Percentiles rank a stretch among this genome's conserved stretches.
phyloP scores from a whole-genome alignment of 2,888 invertebrate genomes.

The Brachylomia viminalis region DNA sequence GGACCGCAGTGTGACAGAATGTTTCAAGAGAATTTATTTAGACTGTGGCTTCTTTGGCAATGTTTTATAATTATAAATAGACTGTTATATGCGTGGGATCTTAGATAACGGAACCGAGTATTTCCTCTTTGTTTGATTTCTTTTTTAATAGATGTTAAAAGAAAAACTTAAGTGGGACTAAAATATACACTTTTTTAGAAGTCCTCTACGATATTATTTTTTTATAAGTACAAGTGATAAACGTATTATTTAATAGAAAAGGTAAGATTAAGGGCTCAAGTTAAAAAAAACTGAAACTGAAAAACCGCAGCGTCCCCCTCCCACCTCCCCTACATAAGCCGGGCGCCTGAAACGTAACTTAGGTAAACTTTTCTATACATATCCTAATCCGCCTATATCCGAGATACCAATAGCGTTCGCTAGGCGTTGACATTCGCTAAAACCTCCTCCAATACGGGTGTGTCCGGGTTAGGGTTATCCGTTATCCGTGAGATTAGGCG shows the following conservation, averaged over 20 bases:
- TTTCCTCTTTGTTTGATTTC: constrained; percentile 18
- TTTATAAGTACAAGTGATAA: no score
- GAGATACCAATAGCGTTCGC: constrained; percentile 86
- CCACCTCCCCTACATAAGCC: constrained; percentile 50
- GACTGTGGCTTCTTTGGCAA: constrained; percentile 47
- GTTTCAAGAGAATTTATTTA: constrained; percentile 36
- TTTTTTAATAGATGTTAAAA: constrained; percentile 22
- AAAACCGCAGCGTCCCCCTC: constrained; percentile 32
- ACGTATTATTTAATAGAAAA: background rate
- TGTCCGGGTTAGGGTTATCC: constrained; percentile 87
- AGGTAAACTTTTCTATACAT: constrained; percentile 73
- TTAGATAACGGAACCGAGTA: constrained; percentile 8
- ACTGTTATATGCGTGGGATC: constrained; percentile 39
- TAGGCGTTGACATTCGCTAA: constrained; percentile 85
- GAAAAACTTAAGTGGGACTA: background rate
- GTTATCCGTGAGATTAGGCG: constrained; percentile 89
- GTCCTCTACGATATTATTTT: background rate
- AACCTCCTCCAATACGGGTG: constrained; percentile 86
- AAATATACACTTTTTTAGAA: background rate
- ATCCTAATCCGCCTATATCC: constrained; percentile 88
- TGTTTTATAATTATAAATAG: constrained; percentile 49
- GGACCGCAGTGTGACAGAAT: constrained; percentile 19
- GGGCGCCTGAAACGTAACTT: constrained; percentile 66
- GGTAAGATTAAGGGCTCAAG: background rate
- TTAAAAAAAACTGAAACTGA: background rate